phyloP scores from a whole-genome alignment of 2,888 invertebrate genomes.

The Eupithecia insigniata region DNA sequence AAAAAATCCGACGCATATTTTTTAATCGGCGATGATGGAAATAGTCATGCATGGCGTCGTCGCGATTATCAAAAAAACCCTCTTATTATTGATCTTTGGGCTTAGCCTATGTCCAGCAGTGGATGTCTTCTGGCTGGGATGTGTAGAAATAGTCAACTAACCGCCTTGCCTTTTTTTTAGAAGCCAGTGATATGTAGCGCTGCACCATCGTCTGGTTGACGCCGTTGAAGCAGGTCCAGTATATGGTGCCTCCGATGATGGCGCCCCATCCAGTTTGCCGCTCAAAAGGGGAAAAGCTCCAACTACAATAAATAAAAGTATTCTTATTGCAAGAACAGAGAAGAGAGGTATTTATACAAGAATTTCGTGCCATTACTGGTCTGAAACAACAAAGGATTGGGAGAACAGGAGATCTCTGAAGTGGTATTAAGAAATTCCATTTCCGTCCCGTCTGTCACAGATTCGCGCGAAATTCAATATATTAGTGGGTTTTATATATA shows the following conservation, averaged over 20 bases:
- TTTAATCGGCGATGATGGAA: too few relatives aligned
- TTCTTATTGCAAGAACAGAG: conserved; percentile 10
- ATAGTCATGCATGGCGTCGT: background rate
- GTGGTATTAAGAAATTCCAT: too few relatives aligned
- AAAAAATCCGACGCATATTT: background rate
- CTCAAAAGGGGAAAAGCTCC: conserved; percentile 88
- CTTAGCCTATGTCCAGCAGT: background rate
- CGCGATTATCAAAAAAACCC: background rate
- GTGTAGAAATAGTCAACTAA: conserved; percentile 48
- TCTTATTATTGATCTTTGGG: background rate
- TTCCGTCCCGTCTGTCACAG: too few relatives aligned
- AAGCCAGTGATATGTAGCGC: conserved; percentile 90
- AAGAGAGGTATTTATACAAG: background rate
- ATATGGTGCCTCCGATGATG: conserved; percentile 89
- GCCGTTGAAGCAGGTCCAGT: conserved; percentile 93
- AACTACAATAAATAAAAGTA: conserved; percentile 71
- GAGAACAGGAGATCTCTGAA: too few relatives aligned
- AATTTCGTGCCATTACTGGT: background rate
- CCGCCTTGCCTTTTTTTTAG: conserved; percentile 86
- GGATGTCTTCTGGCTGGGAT: background rate
- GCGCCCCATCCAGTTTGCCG: conserved; percentile 94
- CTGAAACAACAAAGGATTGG: background rate
- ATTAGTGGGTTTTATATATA: too few relatives aligned
- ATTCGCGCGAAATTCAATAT: too few relatives aligned
- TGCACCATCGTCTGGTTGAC: conserved; percentile 97